Evolutionary conservation across 2,113 vertebrate species (phyloP).

Genomic region (Hystrix cristata): DNA sequence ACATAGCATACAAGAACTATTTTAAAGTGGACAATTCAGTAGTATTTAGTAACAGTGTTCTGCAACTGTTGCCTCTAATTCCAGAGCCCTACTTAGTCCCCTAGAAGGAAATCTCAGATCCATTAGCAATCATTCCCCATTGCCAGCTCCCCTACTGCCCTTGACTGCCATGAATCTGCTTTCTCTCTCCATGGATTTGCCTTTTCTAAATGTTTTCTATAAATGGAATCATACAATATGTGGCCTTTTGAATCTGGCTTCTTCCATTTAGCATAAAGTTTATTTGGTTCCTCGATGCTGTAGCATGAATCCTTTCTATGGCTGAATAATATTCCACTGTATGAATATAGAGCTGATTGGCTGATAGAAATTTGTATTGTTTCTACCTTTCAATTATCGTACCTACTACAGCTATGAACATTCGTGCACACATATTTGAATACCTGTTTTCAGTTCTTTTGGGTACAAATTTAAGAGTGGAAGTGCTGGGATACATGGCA

Average conservation of each 20-base stretch:
- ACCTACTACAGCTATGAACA: neutral
- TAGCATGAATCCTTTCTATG: neutral
- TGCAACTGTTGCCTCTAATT: neutral
- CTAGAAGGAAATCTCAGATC: neutral
- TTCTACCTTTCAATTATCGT: neutral
- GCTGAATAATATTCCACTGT: neutral
- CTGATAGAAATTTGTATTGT: neutral
- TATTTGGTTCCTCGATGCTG: too few species aligned
- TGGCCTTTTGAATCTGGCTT: neutral
- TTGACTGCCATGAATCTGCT: neutral
- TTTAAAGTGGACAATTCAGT: neutral
- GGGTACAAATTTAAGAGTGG: neutral
- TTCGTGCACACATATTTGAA: neutral
- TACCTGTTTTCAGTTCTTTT: neutral
- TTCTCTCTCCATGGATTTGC: neutral
- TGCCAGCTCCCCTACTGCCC: too few species aligned
- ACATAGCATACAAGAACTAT: neutral
- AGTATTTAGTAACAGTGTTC: neutral
- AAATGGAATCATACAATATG: neutral
- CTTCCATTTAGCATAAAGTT: neutral
- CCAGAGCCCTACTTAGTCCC: neutral
- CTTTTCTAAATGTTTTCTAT: neutral
- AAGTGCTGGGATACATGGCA: neutral
- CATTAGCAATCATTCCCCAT: neutral
- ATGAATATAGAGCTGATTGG: neutral